phyloP scores from a whole-genome alignment of 2,888 invertebrate genomes.

The Unio delphinus region DNA sequence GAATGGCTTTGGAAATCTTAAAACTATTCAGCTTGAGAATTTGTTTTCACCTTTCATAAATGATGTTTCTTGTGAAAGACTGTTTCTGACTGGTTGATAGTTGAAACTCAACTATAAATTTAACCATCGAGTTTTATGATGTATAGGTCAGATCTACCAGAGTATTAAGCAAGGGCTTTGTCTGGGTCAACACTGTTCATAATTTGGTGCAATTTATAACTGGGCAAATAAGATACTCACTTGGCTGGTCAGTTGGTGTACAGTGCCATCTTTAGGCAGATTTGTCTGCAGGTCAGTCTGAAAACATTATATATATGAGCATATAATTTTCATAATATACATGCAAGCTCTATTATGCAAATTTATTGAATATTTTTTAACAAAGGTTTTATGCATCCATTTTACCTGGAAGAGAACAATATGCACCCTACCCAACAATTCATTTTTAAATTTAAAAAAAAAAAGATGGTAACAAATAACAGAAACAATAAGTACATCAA shows the following conservation, averaged over 20 bases:
- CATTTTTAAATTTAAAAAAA: neutral
- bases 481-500: too few species aligned
- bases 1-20: too few species aligned
- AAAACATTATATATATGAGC: conserved; percentile 64
- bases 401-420: neutral
- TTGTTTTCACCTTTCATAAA: too few species aligned
- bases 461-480: neutral
- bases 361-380: too few species aligned
- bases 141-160: neutral
- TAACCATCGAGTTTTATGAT: too few species aligned
- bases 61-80: too few species aligned
- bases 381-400: neutral
- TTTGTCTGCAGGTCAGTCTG: conserved; percentile 74
- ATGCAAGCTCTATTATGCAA: too few species aligned
- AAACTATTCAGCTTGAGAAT: too few species aligned
- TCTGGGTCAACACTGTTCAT: conserved; percentile 4
- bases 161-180: neutral
- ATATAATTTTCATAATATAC: too few species aligned
- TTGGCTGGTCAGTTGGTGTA: conserved; percentile 95
- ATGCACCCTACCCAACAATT: neutral
- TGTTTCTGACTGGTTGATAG: too few species aligned
- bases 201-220: neutral
- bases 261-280: conserved; percentile 97
- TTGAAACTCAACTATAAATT: too few species aligned
- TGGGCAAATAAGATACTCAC: conserved; percentile 73